phyloP scores from a whole-genome alignment of 2,113 vertebrate genomes.

The Anhinga rufa region DNA sequence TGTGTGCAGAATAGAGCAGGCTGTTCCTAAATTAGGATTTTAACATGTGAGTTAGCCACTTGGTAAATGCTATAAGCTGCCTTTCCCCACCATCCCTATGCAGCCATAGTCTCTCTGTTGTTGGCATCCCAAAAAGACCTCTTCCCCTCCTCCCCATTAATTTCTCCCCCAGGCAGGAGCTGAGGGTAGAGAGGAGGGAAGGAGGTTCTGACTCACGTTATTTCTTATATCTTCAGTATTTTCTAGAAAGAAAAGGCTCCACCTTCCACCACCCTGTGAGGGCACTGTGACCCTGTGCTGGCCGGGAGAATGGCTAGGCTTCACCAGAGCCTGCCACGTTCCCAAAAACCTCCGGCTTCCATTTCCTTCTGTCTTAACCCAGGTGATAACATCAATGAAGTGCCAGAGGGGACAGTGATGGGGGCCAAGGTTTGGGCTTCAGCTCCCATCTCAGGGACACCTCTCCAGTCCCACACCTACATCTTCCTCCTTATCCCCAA shows the following conservation, averaged over 20 bases:
- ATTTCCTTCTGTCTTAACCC: background rate
- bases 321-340: background rate
- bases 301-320: fast-evolving
- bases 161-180: background rate
- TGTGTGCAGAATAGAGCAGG: background rate
- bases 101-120: background rate
- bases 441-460: background rate
- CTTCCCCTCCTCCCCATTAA: background rate
- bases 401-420: background rate
- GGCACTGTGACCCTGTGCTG: background rate
- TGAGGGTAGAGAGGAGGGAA: background rate
- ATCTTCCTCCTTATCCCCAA: background rate
- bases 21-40: background rate
- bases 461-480: background rate
- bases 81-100: fast-evolving
- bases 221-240: fast-evolving
- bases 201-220: background rate
- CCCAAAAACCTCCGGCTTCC: background rate
- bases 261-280: background rate
- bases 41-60: background rate
- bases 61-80: background rate
- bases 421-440: background rate
- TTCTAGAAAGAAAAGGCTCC: background rate
- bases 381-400: background rate
- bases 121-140: background rate